These are phyloP conservation scores for Sarcophaga bullata DNA, from an alignment of 1,140 invertebrate genomes.

Conservation along the genomic window DNA sequence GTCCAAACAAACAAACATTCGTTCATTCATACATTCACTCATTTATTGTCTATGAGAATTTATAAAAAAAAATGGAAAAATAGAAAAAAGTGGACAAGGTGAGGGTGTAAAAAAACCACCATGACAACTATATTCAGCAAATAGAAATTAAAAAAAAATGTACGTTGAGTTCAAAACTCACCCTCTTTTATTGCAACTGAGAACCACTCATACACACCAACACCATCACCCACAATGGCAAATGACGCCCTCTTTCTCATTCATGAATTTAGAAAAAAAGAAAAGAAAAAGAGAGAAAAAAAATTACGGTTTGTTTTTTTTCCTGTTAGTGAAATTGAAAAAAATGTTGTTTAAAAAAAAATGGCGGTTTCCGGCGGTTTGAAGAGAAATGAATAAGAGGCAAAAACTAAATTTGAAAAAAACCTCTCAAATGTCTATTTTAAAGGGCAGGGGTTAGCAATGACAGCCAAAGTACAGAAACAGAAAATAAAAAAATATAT, in stretches of 20 bases:
- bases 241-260: slow-evolving; percentile 31
- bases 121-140: background rate
- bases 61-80: background rate
- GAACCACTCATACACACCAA: background rate
- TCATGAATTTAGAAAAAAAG: background rate
- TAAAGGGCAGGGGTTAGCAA: slow-evolving; percentile 31
- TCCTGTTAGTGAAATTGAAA: slow-evolving; percentile 26
- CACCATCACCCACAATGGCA: background rate
- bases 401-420: background rate
- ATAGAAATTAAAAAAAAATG: background rate
- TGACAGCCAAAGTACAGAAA: slow-evolving; percentile 33
- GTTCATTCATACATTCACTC: background rate
- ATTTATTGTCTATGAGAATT: background rate
- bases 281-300: background rate
- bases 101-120: background rate
- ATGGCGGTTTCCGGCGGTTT: slow-evolving; percentile 36
- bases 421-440: background rate
- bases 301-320: background rate
- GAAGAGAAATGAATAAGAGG: slow-evolving; percentile 26
- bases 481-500: background rate
- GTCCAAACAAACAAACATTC: no score
- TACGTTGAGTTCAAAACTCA: background rate
- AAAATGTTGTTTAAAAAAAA: slow-evolving; percentile 33
- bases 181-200: slow-evolving; percentile 6
- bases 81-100: background rate